Conservation (phyloP, 2,888 invertebrate genomes). For the Nomada fucata region DNA sequence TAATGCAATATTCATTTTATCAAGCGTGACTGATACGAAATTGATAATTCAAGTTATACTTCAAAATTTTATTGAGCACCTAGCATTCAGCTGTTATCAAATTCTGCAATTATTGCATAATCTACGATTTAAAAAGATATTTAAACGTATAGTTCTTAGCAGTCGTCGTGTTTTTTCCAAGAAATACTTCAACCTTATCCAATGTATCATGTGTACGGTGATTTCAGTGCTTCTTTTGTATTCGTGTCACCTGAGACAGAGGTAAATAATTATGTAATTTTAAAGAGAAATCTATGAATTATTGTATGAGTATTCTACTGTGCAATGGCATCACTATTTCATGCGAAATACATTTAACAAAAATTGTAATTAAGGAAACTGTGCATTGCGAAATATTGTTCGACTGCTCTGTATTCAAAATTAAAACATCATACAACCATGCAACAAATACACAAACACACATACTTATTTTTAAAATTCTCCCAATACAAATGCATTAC, state of each 20-base stretch:
- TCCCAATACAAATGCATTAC: too few species aligned
- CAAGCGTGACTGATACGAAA: too few species aligned
- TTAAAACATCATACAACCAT: too few species aligned
- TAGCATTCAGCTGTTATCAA: not conserved
- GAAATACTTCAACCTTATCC: not conserved
- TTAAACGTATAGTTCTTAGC: not conserved
- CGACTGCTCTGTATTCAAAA: too few species aligned
- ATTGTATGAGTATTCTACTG: not conserved
- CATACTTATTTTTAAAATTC: too few species aligned
- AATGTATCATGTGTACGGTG: not conserved
- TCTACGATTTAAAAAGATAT: not conserved
- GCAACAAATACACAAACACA: too few species aligned
- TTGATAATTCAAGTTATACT: too few species aligned
- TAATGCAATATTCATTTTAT: not conserved
- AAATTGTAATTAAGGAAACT: too few species aligned
- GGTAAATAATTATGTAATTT: not conserved
- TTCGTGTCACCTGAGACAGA: not conserved
- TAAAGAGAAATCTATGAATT: not conserved
- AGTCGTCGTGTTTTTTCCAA: not conserved
- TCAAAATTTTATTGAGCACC: not conserved
- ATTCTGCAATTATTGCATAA: not conserved
- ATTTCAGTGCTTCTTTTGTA: not conserved
- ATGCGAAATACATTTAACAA: too few species aligned
- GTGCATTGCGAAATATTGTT: too few species aligned
- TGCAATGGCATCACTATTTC: too few species aligned